A percentile compares a stretch with the other conserved stretches of the same genome.
These are phyloP conservation scores for Enoplosus armatus DNA, from an alignment of 2,797 vertebrate species.

Conservation along the genomic window DNA sequence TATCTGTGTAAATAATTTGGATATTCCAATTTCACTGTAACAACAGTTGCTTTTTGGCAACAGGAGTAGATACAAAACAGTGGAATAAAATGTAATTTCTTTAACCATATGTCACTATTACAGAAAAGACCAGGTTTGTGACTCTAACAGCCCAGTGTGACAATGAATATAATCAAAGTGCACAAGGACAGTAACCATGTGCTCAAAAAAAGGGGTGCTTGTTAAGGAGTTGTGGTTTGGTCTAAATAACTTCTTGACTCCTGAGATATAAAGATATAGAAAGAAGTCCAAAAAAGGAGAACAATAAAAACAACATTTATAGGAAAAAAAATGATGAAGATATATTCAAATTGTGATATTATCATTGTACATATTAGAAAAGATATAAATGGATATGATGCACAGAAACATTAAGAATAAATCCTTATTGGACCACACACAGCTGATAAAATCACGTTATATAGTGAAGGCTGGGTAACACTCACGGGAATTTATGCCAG, in stretches of 20 bases:
- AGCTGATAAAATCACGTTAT: neutral
- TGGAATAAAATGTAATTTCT: neutral
- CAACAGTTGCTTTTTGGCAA: neutral
- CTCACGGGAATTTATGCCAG: neutral
- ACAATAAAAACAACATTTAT: too few relatives aligned
- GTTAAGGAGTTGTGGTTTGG: neutral
- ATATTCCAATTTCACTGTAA: too few relatives aligned
- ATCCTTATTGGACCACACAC: too few relatives aligned
- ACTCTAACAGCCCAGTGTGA: neutral
- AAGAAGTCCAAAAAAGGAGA: neutral
- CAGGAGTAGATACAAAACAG: neutral
- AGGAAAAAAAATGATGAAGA: neutral
- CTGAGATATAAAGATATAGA: neutral
- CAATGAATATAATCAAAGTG: neutral
- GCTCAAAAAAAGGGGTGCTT: neutral
- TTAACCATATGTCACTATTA: neutral
- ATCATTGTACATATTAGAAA: too few relatives aligned
- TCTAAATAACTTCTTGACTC: neutral
- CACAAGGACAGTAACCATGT: neutral
- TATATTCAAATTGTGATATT: neutral
- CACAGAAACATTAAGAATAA: neutral
- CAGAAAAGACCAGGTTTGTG: neutral
- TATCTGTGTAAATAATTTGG: neutral
- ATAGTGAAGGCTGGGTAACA: neutral
- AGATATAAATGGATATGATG: neutral